Evolutionary conservation across 2,113 vertebrate genomes (phyloP).

Genomic region (Malurus melanocephalus): DNA sequence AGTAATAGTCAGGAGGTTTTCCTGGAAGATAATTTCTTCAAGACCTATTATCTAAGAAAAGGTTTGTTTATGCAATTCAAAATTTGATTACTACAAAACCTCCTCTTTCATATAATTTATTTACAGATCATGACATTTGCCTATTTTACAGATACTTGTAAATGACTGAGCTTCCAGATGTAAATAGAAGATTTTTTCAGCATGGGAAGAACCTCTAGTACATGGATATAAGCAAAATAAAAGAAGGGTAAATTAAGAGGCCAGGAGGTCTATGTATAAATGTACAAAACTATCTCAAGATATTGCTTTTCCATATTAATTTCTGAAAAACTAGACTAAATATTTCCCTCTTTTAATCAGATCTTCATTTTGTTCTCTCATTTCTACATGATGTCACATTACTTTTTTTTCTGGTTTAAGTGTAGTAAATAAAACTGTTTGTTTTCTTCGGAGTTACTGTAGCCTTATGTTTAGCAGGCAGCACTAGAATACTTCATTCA

Average conservation of each 20-base stretch:
- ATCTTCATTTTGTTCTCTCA: neutral
- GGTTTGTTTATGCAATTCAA: neutral
- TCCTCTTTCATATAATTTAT: neutral
- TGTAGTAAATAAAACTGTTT: neutral
- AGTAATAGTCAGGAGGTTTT: neutral
- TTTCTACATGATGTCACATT: neutral
- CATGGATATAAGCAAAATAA: constrained; percentile 68
- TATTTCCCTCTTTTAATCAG: neutral
- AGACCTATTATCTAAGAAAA: neutral
- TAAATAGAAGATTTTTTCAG: constrained; percentile 77
- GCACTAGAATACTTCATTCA: neutral
- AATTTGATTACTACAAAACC: neutral
- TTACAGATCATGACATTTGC: neutral
- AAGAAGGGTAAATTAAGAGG: neutral
- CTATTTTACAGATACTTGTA: constrained; percentile 73
- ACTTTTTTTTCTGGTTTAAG: neutral
- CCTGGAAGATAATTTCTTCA: neutral
- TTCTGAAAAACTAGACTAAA: neutral
- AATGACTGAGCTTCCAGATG: constrained; percentile 78
- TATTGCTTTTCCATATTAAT: neutral
- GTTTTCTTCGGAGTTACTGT: neutral
- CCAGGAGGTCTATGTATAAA: neutral
- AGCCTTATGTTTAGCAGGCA: neutral
- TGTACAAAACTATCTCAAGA: neutral
- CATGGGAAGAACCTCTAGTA: constrained; percentile 79